phyloP scores from a whole-genome alignment of 2,888 invertebrate species.

The Ephialtes manifestator region DNA sequence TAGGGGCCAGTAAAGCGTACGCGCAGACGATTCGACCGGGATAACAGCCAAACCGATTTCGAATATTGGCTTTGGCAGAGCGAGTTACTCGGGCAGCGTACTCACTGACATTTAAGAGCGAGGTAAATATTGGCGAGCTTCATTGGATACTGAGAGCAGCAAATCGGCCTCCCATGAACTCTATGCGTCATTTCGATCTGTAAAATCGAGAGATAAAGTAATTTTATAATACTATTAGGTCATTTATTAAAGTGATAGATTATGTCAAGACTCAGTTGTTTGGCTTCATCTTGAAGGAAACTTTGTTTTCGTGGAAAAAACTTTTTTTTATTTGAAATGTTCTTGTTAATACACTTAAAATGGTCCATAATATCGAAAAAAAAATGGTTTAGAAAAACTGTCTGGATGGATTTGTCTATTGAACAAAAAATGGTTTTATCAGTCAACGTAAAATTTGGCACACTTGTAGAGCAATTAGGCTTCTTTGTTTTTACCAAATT shows the following conservation, averaged over 20 bases:
- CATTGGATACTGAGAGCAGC: constrained; percentile 67
- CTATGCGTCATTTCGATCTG: constrained; percentile 17
- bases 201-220: constrained; percentile 2
- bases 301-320: neutral
- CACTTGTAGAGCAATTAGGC: no score
- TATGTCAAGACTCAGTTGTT: neutral
- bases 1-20: constrained; percentile 56
- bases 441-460: no score
- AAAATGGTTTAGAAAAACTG: no score
- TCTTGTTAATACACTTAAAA: no score
- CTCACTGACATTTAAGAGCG: constrained; percentile 77
- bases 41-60: constrained; percentile 76
- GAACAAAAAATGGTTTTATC: no score
- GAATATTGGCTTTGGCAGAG: constrained; percentile 78
- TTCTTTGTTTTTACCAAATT: no score
- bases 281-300: neutral
- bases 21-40: constrained; percentile 52
- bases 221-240: neutral
- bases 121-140: constrained; percentile 77
- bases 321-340: no score
- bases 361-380: no score
- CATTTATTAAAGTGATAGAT: neutral
- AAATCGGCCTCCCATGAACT: constrained; percentile 1
- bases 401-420: no score
- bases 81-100: constrained; percentile 36